Evolutionary conservation across 2,113 vertebrate genomes (phyloP).

Genomic region (Aviceda subcristata): DNA sequence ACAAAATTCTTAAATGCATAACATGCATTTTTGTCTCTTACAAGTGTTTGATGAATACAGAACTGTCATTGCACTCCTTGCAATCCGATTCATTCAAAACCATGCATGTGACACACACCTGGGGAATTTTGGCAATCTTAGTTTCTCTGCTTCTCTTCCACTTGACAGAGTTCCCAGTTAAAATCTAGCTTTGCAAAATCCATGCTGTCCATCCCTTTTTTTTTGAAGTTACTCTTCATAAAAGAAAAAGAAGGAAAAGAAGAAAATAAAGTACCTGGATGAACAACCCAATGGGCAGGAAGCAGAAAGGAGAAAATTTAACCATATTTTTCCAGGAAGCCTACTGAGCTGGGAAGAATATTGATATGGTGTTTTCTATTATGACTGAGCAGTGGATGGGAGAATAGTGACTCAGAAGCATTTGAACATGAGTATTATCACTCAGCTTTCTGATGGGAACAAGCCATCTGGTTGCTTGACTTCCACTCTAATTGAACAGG

Average conservation of each 20-base stretch:
- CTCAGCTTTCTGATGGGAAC: not conserved
- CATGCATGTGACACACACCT: not conserved
- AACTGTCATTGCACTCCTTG: not conserved
- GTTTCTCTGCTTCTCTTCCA: not conserved
- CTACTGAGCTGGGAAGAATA: not conserved
- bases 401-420: conserved; percentile 5
- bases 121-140: not conserved
- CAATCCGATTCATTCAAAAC: not conserved
- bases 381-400: not conserved
- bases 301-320: not conserved
- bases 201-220: not conserved
- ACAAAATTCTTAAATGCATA: not conserved
- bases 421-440: not conserved
- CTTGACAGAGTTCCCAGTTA: not conserved
- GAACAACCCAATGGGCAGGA: not conserved
- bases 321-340: not conserved
- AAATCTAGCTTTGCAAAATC: not conserved
- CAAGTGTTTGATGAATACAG: not conserved
- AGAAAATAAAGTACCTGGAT: not conserved
- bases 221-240: not conserved
- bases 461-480: not conserved
- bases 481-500: not conserved
- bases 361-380: not conserved
- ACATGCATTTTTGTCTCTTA: not conserved
- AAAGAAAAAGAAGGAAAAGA: not conserved